phyloP scores from a whole-genome alignment of 2,113 vertebrate genomes.

The Polypterus bichir region DNA sequence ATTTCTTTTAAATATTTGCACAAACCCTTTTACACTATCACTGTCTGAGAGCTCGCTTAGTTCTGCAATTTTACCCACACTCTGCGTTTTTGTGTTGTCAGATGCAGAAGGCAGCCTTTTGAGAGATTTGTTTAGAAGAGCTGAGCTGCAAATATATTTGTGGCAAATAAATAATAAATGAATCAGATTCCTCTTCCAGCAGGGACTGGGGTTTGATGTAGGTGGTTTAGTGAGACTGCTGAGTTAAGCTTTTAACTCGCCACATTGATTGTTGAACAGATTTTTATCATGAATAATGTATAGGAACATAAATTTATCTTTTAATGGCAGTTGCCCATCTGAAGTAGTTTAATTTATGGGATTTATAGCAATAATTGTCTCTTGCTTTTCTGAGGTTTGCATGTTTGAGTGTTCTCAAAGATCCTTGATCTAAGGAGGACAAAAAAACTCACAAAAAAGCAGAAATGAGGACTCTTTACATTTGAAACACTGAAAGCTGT shows the following conservation, averaged over 20 bases:
- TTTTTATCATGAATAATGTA: slow-evolving; percentile 58
- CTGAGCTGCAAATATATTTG: neutral
- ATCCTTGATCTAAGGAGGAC: slow-evolving; percentile 42
- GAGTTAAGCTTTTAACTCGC: slow-evolving; percentile 31
- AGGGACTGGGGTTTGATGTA: neutral
- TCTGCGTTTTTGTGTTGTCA: slow-evolving; percentile 2
- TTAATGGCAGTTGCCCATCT: slow-evolving; percentile 50
- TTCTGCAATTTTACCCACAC: slow-evolving; percentile 17
- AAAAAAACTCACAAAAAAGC: too few species aligned
- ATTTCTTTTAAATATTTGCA: slow-evolving; percentile 45
- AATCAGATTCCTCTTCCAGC: slow-evolving; percentile 2
- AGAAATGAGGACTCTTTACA: too few species aligned
- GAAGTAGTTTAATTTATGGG: slow-evolving; percentile 37
- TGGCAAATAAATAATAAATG: too few species aligned
- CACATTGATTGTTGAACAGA: slow-evolving; percentile 24
- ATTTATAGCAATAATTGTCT: slow-evolving; percentile 44
- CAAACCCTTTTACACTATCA: slow-evolving; percentile 40
- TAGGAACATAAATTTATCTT: slow-evolving; percentile 64
- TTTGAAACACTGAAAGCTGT: too few species aligned
- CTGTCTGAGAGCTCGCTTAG: slow-evolving; percentile 32
- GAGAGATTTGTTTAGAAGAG: slow-evolving; percentile 32
- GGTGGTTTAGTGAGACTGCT: slow-evolving; percentile 3
- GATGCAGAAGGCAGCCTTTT: slow-evolving; percentile 29
- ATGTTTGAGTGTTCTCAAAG: slow-evolving; percentile 60
- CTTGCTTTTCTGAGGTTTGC: slow-evolving; percentile 50